Percentiles rank a stretch among this genome's conserved stretches.
These are phyloP conservation scores for Chrysomela aeneicollis DNA, from an alignment of 2,888 invertebrate genomes.

Conservation along the genomic window DNA sequence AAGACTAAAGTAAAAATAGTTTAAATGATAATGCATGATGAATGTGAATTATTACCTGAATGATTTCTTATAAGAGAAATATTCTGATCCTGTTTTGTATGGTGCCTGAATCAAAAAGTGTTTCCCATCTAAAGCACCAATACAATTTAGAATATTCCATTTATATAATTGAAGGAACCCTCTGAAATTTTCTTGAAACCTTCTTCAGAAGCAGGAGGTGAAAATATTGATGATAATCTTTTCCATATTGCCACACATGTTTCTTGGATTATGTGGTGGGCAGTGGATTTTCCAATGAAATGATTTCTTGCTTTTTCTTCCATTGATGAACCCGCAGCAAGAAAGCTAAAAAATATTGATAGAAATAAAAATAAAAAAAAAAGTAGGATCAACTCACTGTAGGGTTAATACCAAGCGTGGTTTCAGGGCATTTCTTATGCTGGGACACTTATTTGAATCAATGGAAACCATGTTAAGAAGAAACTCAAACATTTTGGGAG, in stretches of 20 bases:
- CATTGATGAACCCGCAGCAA: conserved; percentile 30
- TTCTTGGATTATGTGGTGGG: conserved; percentile 39
- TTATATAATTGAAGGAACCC: conserved; percentile 24
- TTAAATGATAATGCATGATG: not conserved
- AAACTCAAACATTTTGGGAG: conserved; percentile 5
- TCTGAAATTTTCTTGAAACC: conserved; percentile 19
- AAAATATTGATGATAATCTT: conserved; percentile 6
- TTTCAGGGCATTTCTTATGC: conserved; percentile 9
- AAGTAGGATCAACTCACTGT: not conserved
- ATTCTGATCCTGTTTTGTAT: conserved; percentile 44
- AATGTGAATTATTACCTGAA: conserved; percentile 10
- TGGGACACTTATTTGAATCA: not conserved
- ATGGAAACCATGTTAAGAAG: not conserved
- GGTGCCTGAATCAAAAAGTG: conserved; percentile 46
- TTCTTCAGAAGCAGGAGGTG: conserved; percentile 13
- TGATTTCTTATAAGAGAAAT: conserved; percentile 48
- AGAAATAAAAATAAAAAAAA: not conserved
- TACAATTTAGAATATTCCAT: conserved; percentile 42
- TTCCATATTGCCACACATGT: conserved; percentile 43
- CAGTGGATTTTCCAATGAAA: conserved; percentile 43
- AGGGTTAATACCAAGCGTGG: not conserved
- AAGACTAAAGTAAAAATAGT: conserved; percentile 4
- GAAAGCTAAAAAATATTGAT: conserved; percentile 22
- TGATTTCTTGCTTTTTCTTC: conserved; percentile 27
- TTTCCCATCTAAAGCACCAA: conserved; percentile 50